Evolutionary conservation across 2,113 vertebrate genomes (phyloP).

Genomic region (Eonycteris spelaea): DNA sequence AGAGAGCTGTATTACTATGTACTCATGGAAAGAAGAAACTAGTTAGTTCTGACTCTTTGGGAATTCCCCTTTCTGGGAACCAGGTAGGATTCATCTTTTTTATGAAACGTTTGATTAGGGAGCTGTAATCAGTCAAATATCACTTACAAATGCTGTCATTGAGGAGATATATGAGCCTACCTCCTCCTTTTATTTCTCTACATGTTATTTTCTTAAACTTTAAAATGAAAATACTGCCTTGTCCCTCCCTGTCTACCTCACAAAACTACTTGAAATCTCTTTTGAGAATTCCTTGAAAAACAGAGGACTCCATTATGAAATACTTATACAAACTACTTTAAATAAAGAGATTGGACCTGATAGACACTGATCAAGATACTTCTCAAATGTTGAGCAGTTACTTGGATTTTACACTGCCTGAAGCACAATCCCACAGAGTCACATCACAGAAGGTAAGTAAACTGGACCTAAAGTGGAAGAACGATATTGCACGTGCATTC

Average conservation of each 20-base stretch:
- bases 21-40: no score
- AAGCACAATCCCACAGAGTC: not conserved
- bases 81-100: not conserved
- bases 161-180: not conserved
- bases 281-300: not conserved
- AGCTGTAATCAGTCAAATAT: not conserved
- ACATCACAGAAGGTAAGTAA: not conserved
- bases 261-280: not conserved
- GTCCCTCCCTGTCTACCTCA: not conserved
- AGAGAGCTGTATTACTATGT: not conserved
- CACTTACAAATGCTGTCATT: not conserved
- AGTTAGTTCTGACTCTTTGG: not conserved
- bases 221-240: not conserved
- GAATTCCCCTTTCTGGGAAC: conserved; percentile 5
- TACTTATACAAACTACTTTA: not conserved
- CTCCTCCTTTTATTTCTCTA: not conserved
- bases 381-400: not conserved
- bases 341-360: not conserved
- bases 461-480: not conserved
- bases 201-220: not conserved
- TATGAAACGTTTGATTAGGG: not conserved
- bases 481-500: not conserved
- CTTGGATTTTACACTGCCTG: not conserved
- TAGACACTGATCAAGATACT: not conserved
- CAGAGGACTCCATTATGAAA: not conserved